A percentile compares a stretch with the other conserved stretches of the same genome.
These are phyloP conservation scores for Nysson spinosus DNA, from an alignment of 2,888 invertebrate genomes.

Conservation along the genomic window DNA sequence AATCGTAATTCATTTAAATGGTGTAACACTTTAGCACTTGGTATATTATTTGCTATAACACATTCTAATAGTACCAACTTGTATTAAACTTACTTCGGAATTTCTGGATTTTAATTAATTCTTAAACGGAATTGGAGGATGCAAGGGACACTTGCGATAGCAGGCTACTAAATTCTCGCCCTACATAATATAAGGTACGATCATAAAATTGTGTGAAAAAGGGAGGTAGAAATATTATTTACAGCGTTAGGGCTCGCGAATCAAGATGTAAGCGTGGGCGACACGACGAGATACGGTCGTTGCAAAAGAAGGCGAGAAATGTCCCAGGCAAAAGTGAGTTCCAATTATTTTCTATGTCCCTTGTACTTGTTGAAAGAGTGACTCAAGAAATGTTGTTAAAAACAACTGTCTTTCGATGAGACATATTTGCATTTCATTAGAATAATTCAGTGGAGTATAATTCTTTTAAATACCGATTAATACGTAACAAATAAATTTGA, in stretches of 20 bases:
- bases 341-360: constrained; percentile 2
- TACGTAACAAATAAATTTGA: too few species aligned
- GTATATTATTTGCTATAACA: too few species aligned
- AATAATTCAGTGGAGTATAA: too few species aligned
- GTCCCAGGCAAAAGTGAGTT: constrained; percentile 21
- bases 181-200: constrained; percentile 46
- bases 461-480: too few species aligned
- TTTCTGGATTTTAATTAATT: too few species aligned
- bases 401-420: constrained; percentile 5
- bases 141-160: constrained; percentile 21
- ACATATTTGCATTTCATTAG: neutral
- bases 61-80: too few species aligned
- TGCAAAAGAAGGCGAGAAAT: constrained; percentile 39
- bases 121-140: too few species aligned
- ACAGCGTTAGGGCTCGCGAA: constrained; percentile 63
- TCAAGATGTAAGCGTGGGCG: constrained; percentile 71
- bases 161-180: constrained; percentile 57
- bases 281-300: constrained; percentile 49
- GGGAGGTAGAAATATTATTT: constrained; percentile 62
- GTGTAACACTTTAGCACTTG: too few species aligned
- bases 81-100: too few species aligned
- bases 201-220: constrained; percentile 54
- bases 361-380: constrained; percentile 10
- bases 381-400: constrained; percentile 27
- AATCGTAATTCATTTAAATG: too few species aligned